Base-by-base conservation (phyloP, 1,140 invertebrate species). In the Choristoneura fumiferana region DNA sequence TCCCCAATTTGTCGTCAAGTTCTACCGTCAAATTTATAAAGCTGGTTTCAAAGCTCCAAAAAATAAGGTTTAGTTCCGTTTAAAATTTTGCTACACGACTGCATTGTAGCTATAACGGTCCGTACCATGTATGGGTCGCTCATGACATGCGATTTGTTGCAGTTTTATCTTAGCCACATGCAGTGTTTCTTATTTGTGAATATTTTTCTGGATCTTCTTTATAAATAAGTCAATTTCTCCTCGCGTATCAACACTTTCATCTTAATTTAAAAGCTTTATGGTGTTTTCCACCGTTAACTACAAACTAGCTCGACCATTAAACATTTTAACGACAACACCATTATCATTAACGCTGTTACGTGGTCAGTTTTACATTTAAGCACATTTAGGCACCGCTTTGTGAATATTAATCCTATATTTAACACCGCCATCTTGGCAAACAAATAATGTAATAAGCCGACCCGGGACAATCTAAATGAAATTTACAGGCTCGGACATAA, bases 71-170 rank as follows among this genome's bases (percentile, higher is more conserved):
- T 29, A 62, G 45, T 61, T 67, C 73, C 35, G 53, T 62, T 49
- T 70, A 66, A 62, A 55, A 62, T 22, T 54, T 53, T 38, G 13
- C 59, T 65, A 57, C 40, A 54, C 17, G 60, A 45, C 57, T 58
- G 65, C 43, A 40, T 18, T 54, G 14, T 54, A 57, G 68, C 64
- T 49, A 63, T 77, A 83, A 83, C 80, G 77, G 80, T 81, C 60
- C 59, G 57, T 69, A 54, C 58, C 78, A 71, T 68, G 69, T 73
- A 79, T 73, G 76, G 79, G 58, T 55, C 61, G 65, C 56, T 69
- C 71, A 73, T 78, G 78, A 77, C 68, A 68, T 67, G 66, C 70
- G 74, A 79, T 81, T 76, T 77, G 78, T 79, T 76, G 66, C 73
- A 70, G 64, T 64, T 71, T 71, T 70, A 70, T 73, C 63, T 67